These are phyloP conservation scores for Drosophila burlai DNA, from an alignment of 1,140 invertebrate genomes.

Conservation along the genomic window DNA sequence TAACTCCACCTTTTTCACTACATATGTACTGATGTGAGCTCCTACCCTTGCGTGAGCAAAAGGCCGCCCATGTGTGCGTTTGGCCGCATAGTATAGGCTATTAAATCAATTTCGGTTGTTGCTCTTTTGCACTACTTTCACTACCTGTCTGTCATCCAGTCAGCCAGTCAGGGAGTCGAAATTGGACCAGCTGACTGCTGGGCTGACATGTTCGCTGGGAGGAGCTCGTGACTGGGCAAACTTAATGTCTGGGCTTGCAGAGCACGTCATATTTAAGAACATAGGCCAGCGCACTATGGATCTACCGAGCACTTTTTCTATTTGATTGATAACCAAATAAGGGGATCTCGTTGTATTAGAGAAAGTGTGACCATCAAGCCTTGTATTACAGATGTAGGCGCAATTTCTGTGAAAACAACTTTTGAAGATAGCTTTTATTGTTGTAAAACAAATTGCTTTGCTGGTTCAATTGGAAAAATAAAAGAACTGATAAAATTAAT, in stretches of 20 bases:
- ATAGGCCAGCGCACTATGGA: conserved; percentile 5
- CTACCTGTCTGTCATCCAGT: conserved; percentile 42
- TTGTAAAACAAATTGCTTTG: too few relatives aligned
- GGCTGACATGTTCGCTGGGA: conserved; percentile 30
- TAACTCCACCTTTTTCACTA: neutral
- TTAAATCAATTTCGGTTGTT: conserved; percentile 78
- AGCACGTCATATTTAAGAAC: conserved; percentile 65
- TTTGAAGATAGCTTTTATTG: too few relatives aligned
- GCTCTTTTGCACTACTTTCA: conserved; percentile 75
- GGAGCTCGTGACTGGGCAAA: conserved; percentile 20
- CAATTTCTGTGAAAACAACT: too few relatives aligned
- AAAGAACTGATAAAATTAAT: too few relatives aligned
- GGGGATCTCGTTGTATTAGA: neutral
- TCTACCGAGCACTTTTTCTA: neutral
- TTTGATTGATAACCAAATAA: neutral
- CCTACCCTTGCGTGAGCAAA: neutral
- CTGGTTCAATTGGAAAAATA: too few relatives aligned
- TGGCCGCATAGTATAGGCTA: conserved; percentile 63
- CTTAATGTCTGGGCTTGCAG: conserved; percentile 23
- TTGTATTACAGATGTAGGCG: too few relatives aligned
- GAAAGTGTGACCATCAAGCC: too few relatives aligned
- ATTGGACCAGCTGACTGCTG: conserved; percentile 8
- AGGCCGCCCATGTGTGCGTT: conserved; percentile 17
- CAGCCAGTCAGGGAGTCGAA: conserved; percentile 18
- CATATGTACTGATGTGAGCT: conserved; percentile 2